Evolutionary conservation across 2,113 vertebrate genomes (phyloP).

Genomic region (Onychostruthus taczanowskii): DNA sequence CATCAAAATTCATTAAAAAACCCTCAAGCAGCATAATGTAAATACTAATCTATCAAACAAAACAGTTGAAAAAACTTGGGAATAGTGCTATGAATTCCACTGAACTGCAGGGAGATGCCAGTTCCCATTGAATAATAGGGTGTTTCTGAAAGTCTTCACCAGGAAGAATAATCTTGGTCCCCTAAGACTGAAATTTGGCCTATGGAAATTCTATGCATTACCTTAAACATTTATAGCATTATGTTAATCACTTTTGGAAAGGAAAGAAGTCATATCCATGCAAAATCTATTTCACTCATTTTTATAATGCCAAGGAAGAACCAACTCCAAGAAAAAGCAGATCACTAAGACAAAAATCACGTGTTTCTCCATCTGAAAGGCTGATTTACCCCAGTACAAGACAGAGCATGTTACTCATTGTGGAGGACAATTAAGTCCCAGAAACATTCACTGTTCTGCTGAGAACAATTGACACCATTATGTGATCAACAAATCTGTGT

Average conservation of each 20-base stretch:
- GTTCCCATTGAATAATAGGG: neutral
- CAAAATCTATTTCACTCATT: neutral
- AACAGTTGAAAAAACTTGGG: neutral
- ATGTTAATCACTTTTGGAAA: neutral
- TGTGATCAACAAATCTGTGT: constrained; percentile 26
- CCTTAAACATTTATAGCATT: neutral
- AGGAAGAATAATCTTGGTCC: neutral
- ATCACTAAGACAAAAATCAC: neutral
- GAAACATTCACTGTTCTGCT: constrained; percentile 40
- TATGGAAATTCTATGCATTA: neutral
- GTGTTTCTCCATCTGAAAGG: neutral
- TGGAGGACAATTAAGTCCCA: constrained; percentile 53
- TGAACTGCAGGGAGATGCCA: neutral
- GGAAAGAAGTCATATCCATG: neutral
- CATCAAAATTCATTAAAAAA: neutral
- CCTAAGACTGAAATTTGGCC: neutral
- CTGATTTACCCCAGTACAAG: constrained; percentile 52
- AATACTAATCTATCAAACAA: neutral
- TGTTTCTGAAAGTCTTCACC: neutral
- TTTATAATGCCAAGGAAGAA: neutral
- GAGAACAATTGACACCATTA: constrained; percentile 38
- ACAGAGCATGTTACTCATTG: constrained; percentile 66
- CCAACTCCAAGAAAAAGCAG: neutral
- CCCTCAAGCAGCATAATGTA: neutral
- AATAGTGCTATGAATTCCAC: neutral